These are phyloP conservation scores for Pristionchus japonicus DNA, from an alignment of 2,888 invertebrate species.

Conservation along the genomic window DNA sequence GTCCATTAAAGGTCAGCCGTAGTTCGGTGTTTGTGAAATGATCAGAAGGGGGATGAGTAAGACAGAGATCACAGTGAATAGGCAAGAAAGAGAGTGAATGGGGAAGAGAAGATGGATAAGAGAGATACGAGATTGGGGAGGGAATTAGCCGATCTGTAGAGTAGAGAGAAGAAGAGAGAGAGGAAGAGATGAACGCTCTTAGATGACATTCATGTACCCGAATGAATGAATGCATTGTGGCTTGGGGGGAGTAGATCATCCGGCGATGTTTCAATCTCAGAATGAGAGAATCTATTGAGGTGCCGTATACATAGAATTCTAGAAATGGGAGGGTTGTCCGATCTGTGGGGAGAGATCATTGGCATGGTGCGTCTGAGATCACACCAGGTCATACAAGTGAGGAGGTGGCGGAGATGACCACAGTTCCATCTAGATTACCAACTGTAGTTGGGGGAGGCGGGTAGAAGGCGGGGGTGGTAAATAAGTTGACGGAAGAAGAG, in stretches of 20 bases:
- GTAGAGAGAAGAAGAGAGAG: not conserved
- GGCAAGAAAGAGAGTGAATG: conserved; percentile 34
- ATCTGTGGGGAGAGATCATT: not conserved
- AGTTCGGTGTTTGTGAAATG: not conserved
- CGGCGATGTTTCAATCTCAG: too few relatives aligned
- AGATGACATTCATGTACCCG: not conserved
- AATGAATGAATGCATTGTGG: too few relatives aligned
- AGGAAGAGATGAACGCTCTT: conserved; percentile 14
- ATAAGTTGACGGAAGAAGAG: conserved; percentile 2
- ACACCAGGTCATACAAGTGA: too few relatives aligned
- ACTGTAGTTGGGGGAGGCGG: too few relatives aligned
- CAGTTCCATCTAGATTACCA: conserved; percentile 7
- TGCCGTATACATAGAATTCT: too few relatives aligned
- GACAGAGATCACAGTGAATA: conserved; percentile 24
- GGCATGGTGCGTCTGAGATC: not conserved
- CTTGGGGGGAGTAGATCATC: not conserved
- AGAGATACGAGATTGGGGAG: conserved; percentile 35
- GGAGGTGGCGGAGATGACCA: not conserved
- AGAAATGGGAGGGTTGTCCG: not conserved
- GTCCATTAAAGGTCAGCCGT: not conserved
- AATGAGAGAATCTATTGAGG: too few relatives aligned
- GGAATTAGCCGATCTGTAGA: conserved; percentile 14
- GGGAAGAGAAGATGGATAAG: conserved; percentile 41
- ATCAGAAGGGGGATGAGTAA: conserved; percentile 13
- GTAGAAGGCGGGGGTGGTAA: not conserved